Base-by-base conservation (phyloP, 2,888 invertebrate genomes). In the Spisula subtruncata region DNA sequence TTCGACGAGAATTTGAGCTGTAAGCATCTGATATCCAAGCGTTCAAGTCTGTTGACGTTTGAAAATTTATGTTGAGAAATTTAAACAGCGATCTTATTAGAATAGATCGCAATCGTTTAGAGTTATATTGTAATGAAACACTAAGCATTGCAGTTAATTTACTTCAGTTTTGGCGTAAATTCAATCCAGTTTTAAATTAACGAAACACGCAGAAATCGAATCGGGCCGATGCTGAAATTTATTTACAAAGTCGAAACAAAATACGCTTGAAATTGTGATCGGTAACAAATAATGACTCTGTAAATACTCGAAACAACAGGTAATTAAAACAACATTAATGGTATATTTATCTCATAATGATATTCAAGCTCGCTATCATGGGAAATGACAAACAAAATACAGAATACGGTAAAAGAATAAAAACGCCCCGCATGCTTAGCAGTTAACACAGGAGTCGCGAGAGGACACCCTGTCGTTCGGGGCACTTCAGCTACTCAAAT, bases 71-170 rank as follows among this genome's bases (percentile, higher is more conserved):
- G 12, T 75, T 32, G 75, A 35, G 75, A 35, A 75, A 75, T 75
- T 75, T 75, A 75, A 75, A 75, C 75, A 75, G 6, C 75, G 75
- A 29, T 35, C 29, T 75, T 18, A 75, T 35, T 35, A 75, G 32
- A 75, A 75, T 6, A 75, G 75, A 75, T 75, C 35, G 35, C 75
- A 75, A 75, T 75, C 75, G 18, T 75, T 75, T 75, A 0, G 35
- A 75, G 75, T 75, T 75, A 20, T 75, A 25, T 32, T 14, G 75
- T 75, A 75, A 75, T 75, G 35, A 75, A 75, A 75, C 75, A 75
- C 75, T 75, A 35, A 32, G 75, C 12, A 20, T 75, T 12, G 14
- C 75, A 35, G 32, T 75, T 29, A 75, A 75, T 75, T 75, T 75
- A 75, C 20, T 32, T 75, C 35, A 75, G 5, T 12, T 75, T 75